These are phyloP conservation scores for Australoheros scitulus DNA, from an alignment of 2,113 vertebrate genomes.

Conservation along the genomic window DNA sequence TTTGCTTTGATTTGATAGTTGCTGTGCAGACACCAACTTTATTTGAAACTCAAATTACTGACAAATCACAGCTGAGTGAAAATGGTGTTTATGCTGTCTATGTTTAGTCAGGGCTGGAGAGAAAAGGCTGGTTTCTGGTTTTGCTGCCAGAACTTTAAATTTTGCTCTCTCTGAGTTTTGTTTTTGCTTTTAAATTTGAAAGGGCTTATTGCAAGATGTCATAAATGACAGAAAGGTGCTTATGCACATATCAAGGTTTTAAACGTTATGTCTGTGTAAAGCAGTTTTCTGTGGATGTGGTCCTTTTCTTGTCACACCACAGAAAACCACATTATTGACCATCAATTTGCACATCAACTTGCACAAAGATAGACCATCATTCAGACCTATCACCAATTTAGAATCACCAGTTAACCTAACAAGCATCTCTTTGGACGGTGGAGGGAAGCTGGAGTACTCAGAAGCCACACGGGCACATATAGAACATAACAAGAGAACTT, in stretches of 20 bases:
- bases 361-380: background rate
- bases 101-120: background rate
- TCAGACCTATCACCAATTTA: too few relatives aligned
- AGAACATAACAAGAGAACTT: too few relatives aligned
- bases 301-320: background rate
- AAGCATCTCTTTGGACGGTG: background rate
- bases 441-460: background rate
- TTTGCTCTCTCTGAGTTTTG: background rate
- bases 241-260: background rate
- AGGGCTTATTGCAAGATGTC: background rate
- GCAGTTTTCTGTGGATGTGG: too few relatives aligned
- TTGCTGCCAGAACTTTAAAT: background rate
- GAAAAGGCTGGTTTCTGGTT: background rate
- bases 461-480: too few relatives aligned
- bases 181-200: background rate
- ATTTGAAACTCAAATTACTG: slow-evolving; percentile 20
- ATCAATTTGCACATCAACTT: background rate
- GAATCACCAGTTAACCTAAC: too few relatives aligned
- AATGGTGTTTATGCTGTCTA: background rate
- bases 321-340: background rate
- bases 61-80: background rate
- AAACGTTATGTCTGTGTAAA: background rate
- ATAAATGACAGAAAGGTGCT: background rate
- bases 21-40: background rate
- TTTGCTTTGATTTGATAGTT: background rate